phyloP scores from a whole-genome alignment of 2,888 invertebrate genomes.

The Hypena proboscidalis region DNA sequence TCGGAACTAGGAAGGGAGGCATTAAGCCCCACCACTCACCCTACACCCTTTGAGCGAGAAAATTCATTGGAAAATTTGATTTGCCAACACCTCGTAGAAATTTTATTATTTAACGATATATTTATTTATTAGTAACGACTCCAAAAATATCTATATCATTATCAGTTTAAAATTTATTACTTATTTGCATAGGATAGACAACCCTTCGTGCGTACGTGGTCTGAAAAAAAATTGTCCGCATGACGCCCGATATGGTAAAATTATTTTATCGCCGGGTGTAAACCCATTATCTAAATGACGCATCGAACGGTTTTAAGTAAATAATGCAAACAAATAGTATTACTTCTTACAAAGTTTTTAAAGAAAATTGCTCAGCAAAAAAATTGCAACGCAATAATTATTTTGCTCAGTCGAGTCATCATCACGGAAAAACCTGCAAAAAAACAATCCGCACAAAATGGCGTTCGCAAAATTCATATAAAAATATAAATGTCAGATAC shows the following conservation, averaged over 20 bases:
- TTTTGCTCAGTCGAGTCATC: constrained; percentile 6
- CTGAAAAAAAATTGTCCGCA: constrained; percentile 3
- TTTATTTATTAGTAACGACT: no score
- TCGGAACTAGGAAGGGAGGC: no score
- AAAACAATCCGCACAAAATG: constrained; percentile 52
- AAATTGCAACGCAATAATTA: constrained; percentile 5
- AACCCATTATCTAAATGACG: constrained; percentile 41
- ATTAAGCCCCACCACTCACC: no score
- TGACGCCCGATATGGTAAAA: constrained; percentile 23
- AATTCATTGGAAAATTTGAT: no score
- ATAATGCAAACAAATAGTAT: constrained; percentile 1
- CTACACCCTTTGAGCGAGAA: no score
- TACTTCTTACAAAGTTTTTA: not conserved
- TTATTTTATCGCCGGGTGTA: constrained; percentile 28
- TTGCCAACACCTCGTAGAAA: no score
- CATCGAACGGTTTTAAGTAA: constrained; percentile 19
- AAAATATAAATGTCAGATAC: constrained; percentile 39
- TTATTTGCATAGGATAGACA: not conserved
- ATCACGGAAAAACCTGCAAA: constrained; percentile 16
- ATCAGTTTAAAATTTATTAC: not conserved
- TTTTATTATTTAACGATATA: no score
- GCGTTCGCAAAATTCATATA: constrained; percentile 43
- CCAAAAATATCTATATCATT: no score
- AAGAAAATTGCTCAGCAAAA: not conserved
- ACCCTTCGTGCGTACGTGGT: not conserved